Base-by-base conservation (phyloP, 2,113 vertebrate species). In the Catharus minimus region DNA sequence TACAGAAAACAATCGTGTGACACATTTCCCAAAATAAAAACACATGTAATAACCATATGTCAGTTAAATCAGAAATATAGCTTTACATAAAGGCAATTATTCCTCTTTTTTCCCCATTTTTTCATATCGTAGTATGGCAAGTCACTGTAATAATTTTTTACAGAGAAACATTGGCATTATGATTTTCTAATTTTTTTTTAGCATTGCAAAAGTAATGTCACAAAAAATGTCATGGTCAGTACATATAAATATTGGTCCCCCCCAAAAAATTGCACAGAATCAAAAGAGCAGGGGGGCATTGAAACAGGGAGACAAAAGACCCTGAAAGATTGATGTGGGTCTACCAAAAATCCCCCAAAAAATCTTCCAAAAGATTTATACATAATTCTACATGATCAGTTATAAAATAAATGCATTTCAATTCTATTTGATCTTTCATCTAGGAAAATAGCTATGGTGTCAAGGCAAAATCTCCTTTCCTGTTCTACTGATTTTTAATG, bases 21-120 rank as follows among this genome's bases (percentile, higher is more conserved):
- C 52, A 92, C 30, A 80, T 81, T 87, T 86, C 43, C 24, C 46
- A 87, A 92, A 94, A 94, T 69, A 89, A 94, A 93, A 93, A 52
- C 93, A 89, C n/a, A 82, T 90, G 71, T 61, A 95, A 78, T 66
- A 84, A 7, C 12, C 30, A 65, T 46, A 7, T 65, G 23, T 57
- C n/a, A 49, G 41, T 84, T 93, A 72, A 94, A 88, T 75, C 13
- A 86, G 18, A 86, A 86, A 65, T 86, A 36, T 2, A 68, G 14
- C 69, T 95, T 78, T 88, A 86, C 55, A 86, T 90, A 88, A 88
- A 71, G 16, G 5, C 44, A 90, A 82, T 75, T 41, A 75, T 86
- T 74, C 15, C 11, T 4, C 15, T 21, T 30, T 7, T 21, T 58
- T 2, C 5, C 4, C 13, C 7, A 7, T 23, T 82, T 58, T 69